Percentiles rank a stretch among this genome's conserved stretches.
Conservation (phyloP, 2,888 invertebrate genomes). For the Drosophila parthenogenetica region DNA sequence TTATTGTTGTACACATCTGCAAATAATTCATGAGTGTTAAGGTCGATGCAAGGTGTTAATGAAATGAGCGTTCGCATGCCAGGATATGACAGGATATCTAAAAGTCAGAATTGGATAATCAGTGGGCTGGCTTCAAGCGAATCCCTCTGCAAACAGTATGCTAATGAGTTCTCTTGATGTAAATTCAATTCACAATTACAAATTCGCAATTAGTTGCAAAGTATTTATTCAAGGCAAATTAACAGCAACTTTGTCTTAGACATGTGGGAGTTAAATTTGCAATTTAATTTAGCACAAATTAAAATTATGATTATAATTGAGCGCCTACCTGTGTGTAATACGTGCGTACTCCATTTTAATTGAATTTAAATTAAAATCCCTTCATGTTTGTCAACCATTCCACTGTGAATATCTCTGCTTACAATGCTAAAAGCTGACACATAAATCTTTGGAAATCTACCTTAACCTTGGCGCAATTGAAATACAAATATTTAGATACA, state of each 20-base stretch:
- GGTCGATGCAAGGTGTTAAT: constrained; percentile 41
- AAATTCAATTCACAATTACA: constrained; percentile 51
- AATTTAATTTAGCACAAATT: constrained; percentile 55
- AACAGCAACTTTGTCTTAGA: constrained; percentile 17
- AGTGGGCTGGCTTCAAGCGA: not conserved
- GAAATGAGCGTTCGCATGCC: constrained; percentile 18
- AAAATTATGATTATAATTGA: constrained; percentile 55
- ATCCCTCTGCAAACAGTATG: constrained; percentile 12
- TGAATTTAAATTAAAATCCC: constrained; percentile 64
- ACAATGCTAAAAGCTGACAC: constrained; percentile 14
- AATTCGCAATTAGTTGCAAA: constrained; percentile 56
- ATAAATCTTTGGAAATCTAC: constrained; percentile 28
- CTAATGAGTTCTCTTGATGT: constrained; percentile 22
- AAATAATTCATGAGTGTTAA: constrained; percentile 43
- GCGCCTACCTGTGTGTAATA: constrained; percentile 21
- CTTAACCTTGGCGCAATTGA: constrained; percentile 21
- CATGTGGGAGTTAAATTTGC: constrained; percentile 4
- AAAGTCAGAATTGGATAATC: not conserved
- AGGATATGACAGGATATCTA: not conserved
- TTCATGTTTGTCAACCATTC: constrained; percentile 11
- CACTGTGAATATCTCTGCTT: not conserved
- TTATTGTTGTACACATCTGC: constrained; percentile 33
- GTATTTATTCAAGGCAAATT: constrained; percentile 33
- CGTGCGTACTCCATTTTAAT: constrained; percentile 54
- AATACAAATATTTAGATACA: constrained; percentile 8